phyloP scores from a whole-genome alignment of 2,113 vertebrate species.

The Centrocercus urophasianus region DNA sequence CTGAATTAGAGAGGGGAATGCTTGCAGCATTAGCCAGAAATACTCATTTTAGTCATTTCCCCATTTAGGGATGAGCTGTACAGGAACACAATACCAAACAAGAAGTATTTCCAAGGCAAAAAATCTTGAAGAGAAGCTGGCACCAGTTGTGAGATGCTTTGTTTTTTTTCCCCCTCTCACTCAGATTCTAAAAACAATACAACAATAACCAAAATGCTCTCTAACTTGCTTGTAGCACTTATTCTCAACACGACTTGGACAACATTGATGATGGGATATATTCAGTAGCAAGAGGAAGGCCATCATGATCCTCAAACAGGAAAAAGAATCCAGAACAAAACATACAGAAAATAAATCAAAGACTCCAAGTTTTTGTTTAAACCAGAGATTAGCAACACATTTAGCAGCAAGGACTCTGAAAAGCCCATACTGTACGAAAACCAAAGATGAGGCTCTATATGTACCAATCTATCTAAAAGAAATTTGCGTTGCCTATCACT shows the following conservation, averaged over 20 bases:
- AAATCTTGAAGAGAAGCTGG: background rate
- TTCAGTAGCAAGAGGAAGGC: background rate
- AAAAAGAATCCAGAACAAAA: background rate
- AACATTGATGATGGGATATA: background rate
- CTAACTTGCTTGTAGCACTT: background rate
- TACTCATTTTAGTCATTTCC: background rate
- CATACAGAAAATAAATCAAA: background rate
- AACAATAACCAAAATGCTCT: background rate
- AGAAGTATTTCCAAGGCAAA: background rate
- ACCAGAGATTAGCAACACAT: background rate
- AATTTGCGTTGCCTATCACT: background rate
- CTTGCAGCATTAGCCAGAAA: background rate
- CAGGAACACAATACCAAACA: background rate
- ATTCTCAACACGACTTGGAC: background rate
- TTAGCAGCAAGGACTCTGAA: background rate
- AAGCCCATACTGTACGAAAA: background rate
- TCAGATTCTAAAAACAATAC: background rate
- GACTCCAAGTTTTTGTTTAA: background rate
- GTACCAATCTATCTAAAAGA: background rate
- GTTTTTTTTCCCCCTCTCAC: background rate
- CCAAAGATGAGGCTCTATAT: background rate
- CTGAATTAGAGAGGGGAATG: background rate
- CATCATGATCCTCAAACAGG: background rate
- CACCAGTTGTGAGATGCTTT: background rate
- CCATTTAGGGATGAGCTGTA: background rate